phyloP scores from a whole-genome alignment of 2,888 invertebrate species.

The Cordilura impudica region DNA sequence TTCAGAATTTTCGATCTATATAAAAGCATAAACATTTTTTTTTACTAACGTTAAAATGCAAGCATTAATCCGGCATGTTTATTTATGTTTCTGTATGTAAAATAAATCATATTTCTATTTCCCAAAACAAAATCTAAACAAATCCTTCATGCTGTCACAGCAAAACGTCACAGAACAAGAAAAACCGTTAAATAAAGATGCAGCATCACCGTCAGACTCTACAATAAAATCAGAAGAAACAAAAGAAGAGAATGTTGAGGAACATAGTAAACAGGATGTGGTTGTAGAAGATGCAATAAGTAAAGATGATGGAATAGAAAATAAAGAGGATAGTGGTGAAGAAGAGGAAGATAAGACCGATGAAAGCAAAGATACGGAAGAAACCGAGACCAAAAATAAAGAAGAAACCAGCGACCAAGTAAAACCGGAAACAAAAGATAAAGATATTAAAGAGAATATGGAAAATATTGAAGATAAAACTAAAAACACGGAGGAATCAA shows the following conservation, averaged over 20 bases:
- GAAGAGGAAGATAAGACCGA: too few relatives aligned
- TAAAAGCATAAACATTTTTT: neutral
- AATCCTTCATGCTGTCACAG: neutral
- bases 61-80: neutral
- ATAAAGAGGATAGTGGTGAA: neutral
- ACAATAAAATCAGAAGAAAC: too few relatives aligned
- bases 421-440: too few relatives aligned
- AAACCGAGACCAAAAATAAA: too few relatives aligned
- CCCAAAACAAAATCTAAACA: neutral
- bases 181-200: too few relatives aligned
- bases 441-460: neutral
- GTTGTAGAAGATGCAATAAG: neutral
- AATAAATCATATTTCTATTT: neutral
- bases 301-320: neutral
- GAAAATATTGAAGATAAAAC: neutral
- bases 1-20: too few relatives aligned
- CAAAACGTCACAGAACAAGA: neutral
- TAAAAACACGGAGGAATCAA: neutral
- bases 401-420: too few relatives aligned
- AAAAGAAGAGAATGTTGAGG: neutral
- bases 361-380: too few relatives aligned
- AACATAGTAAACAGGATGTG: neutral
- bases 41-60: neutral
- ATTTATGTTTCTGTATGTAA: neutral
- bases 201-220: too few relatives aligned